These are phyloP conservation scores for Diloba caeruleocephala DNA, from an alignment of 2,888 invertebrate species.

Conservation along the genomic window DNA sequence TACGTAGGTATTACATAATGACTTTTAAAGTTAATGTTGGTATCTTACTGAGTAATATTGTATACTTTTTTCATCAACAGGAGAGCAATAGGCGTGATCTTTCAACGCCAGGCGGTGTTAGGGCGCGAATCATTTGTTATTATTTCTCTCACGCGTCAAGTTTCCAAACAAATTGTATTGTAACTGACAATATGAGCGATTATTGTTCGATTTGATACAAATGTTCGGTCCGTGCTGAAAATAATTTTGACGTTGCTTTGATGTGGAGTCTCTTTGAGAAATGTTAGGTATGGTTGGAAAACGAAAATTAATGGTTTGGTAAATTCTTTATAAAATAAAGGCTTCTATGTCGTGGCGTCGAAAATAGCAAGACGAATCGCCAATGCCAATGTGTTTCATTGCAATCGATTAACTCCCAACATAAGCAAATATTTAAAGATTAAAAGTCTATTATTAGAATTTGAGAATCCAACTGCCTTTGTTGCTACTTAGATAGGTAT, in stretches of 20 bases:
- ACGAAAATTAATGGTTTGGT: not conserved
- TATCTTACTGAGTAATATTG: constrained; percentile 56
- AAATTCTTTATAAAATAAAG: no score
- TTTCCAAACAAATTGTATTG: constrained; percentile 88
- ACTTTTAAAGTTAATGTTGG: constrained; percentile 42
- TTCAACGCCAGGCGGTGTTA: constrained; percentile 88
- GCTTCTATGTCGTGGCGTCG: no score
- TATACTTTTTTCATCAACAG: constrained; percentile 84
- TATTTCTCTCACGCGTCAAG: constrained; percentile 88
- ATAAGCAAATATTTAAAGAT: no score
- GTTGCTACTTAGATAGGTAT: no score
- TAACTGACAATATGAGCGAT: constrained; percentile 89
- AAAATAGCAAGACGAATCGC: no score
- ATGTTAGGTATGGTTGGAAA: constrained; percentile 2
- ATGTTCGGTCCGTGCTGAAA: constrained; percentile 65
- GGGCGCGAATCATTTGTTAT: constrained; percentile 89
- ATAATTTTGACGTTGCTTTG: constrained; percentile 35
- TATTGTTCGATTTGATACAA: constrained; percentile 86
- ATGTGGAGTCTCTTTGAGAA: constrained; percentile 20
- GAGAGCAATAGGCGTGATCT: constrained; percentile 88
- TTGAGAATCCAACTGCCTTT: no score
- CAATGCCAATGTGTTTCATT: no score
- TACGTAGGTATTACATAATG: constrained; percentile 30
- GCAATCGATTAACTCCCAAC: no score
- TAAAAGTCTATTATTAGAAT: no score